Conservation (phyloP, 2,113 vertebrate genomes). For the Mastomys coucha region DNA sequence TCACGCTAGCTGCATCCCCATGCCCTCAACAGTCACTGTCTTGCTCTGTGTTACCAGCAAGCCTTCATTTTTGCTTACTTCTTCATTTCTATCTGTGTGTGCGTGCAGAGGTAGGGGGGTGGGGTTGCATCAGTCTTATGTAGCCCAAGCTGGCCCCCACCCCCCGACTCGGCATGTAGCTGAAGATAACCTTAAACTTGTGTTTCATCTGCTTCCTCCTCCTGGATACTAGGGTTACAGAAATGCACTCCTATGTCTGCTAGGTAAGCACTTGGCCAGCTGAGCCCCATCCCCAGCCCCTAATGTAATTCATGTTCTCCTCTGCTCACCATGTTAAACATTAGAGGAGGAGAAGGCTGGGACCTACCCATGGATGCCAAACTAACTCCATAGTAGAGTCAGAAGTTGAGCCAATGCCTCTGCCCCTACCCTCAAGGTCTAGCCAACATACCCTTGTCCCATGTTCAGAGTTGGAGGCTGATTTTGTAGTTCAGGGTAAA, state of each 20-base stretch:
- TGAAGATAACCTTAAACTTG: neutral
- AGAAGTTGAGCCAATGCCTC: neutral
- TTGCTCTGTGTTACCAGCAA: neutral
- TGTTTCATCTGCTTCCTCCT: neutral
- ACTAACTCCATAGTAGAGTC: neutral
- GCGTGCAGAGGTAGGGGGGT: no score
- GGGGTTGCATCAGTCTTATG: neutral
- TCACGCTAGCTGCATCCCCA: neutral
- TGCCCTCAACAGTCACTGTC: neutral
- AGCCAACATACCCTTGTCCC: neutral
- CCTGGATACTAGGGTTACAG: neutral
- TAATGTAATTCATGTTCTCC: slow-evolving; percentile 34
- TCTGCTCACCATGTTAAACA: neutral
- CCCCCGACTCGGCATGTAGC: neutral
- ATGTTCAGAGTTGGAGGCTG: neutral
- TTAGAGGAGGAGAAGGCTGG: neutral
- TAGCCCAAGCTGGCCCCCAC: neutral
- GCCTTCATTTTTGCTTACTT: neutral
- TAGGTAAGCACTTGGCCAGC: neutral
- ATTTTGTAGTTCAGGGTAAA: neutral
- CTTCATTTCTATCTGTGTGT: neutral
- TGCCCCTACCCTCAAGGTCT: neutral
- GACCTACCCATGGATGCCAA: neutral
- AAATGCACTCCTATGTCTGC: no score
- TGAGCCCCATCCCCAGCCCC: neutral